Conservation (phyloP, 2,113 vertebrate species). For the Rhinoptilus africanus region DNA sequence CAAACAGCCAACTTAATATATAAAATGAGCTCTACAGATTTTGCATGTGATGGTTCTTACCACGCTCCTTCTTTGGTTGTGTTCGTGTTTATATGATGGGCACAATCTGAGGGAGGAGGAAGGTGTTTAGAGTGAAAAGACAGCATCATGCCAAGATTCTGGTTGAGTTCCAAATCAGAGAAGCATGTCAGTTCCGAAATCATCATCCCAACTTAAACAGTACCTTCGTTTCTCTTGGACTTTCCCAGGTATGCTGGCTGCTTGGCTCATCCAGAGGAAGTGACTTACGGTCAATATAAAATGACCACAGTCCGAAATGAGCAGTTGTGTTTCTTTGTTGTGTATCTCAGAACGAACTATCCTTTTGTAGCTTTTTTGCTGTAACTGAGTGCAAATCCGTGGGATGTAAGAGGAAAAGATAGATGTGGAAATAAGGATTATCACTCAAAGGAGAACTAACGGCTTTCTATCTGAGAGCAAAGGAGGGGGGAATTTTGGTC, state of each 20-base stretch:
- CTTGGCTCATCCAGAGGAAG: not conserved
- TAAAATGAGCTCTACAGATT: not conserved
- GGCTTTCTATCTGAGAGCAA: not conserved
- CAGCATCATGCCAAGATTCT: not conserved
- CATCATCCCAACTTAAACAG: not conserved
- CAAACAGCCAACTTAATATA: not conserved
- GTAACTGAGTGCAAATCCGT: not conserved
- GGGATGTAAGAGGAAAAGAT: not conserved
- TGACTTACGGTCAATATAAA: not conserved
- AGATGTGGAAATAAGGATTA: not conserved
- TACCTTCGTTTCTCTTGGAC: not conserved
- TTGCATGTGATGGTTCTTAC: not conserved
- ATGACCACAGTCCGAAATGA: not conserved
- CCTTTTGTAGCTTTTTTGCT: not conserved
- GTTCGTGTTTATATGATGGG: not conserved
- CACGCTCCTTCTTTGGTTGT: not conserved
- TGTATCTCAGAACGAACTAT: accelerated
- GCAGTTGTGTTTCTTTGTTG: not conserved
- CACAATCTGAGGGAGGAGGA: not conserved
- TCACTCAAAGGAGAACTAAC: not conserved
- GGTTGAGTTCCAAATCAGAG: not conserved
- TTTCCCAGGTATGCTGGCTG: not conserved
- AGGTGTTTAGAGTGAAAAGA: not conserved
- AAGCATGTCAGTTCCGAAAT: not conserved
- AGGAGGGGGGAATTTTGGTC: not conserved